Evolutionary conservation across 2,113 vertebrate genomes (phyloP).

Genomic region (Scomber japonicus): DNA sequence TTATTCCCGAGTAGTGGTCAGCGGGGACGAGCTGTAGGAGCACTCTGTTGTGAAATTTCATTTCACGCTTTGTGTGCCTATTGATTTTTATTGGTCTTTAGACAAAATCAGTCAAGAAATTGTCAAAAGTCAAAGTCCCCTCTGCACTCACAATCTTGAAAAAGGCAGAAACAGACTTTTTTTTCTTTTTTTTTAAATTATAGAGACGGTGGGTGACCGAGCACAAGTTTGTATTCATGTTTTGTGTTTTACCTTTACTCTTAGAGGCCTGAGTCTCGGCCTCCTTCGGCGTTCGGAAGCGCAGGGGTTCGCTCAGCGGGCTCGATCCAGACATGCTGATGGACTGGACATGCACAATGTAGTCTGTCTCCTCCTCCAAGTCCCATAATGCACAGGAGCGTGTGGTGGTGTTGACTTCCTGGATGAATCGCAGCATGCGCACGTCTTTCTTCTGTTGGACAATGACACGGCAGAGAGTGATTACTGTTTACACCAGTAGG

Average conservation of each 20-base stretch:
- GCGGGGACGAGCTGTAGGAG: constrained; percentile 32
- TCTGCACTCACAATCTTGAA: constrained; percentile 21
- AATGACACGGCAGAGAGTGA: constrained; percentile 7
- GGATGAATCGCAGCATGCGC: constrained; percentile 97
- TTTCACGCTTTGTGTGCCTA: constrained; percentile 79
- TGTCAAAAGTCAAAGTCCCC: constrained; percentile 61
- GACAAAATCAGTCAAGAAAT: constrained; percentile 66
- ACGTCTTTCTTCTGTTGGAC: constrained; percentile 93
- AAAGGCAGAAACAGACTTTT: constrained; percentile 24
- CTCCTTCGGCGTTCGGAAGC: constrained; percentile 93
- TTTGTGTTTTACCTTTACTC: constrained; percentile 88
- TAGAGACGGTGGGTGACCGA: background rate
- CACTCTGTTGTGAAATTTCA: constrained; percentile 75
- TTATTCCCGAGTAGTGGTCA: constrained; percentile 51
- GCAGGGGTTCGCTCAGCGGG: constrained; percentile 92
- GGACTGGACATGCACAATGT: constrained; percentile 96
- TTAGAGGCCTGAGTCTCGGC: constrained; percentile 93
- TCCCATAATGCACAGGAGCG: constrained; percentile 97
- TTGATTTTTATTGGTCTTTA: constrained; percentile 75
- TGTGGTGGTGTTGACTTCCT: constrained; percentile 98
- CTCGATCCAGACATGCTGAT: constrained; percentile 94
- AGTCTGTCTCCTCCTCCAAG: constrained; percentile 96
- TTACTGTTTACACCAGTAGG: background rate
- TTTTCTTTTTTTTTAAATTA: background rate
- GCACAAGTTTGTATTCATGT: background rate